Conservation (phyloP, 1,140 invertebrate species). For the Goniozus legneri region DNA sequence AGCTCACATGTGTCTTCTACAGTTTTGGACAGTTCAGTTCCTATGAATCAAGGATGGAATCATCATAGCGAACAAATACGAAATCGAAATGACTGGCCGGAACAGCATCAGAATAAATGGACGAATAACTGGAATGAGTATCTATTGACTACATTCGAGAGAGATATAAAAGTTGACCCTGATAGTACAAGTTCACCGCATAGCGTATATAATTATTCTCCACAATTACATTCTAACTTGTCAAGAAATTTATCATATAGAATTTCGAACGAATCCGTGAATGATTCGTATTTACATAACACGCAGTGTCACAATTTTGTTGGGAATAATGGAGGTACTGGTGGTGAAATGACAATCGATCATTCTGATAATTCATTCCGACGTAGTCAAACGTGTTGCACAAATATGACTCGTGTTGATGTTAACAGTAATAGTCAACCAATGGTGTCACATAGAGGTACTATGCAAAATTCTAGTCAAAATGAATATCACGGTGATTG, state of each 20-base stretch:
- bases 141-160: conserved; percentile 41
- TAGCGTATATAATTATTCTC: conserved; percentile 31
- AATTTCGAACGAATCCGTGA: too few species aligned
- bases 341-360: too few species aligned
- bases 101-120: conserved; percentile 46
- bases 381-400: too few species aligned
- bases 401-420: too few species aligned
- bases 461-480: too few species aligned
- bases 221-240: conserved; percentile 38
- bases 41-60: conserved; percentile 55
- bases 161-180: conserved; percentile 61
- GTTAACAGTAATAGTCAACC: too few species aligned
- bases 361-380: too few species aligned
- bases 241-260: conserved; percentile 42
- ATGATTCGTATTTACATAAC: too few species aligned
- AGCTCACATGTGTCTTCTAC: conserved; percentile 80
- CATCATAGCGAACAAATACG: conserved; percentile 47
- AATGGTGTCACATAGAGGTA: too few species aligned
- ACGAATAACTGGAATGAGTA: conserved; percentile 59
- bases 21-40: conserved; percentile 69
- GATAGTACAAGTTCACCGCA: conserved; percentile 61
- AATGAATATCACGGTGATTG: too few species aligned
- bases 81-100: conserved; percentile 42
- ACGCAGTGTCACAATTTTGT: too few species aligned
- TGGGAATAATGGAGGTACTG: too few species aligned